Base-by-base conservation (phyloP, 1,140 invertebrate genomes). In the Ceratina japonica region DNA sequence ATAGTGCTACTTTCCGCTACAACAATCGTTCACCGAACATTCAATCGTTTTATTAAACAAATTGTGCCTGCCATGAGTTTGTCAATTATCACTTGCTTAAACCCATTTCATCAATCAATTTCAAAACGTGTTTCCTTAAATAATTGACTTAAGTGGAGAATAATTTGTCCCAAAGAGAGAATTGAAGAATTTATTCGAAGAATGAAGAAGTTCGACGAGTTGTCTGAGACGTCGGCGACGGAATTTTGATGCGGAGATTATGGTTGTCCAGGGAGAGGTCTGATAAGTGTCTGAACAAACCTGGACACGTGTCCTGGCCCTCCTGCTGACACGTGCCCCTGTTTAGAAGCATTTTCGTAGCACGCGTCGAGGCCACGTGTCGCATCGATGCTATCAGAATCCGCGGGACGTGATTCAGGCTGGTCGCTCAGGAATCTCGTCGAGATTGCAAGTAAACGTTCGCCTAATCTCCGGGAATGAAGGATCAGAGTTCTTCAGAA, bases 311-410 rank as follows among this genome's bases (percentile, higher is more conserved):
- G 83, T 37, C 76, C 59, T 69, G 59, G 22, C 0, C 24, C 27
- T 44, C 24, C 27, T 49, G 20, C 8, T 82, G 86, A 66, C 89
- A 90, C 89, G 88, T 86, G 89, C 31, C 83, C 31, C n/a, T 87
- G 83, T 90, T 88, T 89, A 79, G 62, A 85, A 71, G 82, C 70
- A 87, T 90, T 44, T 89, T 85, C 18, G 52, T 62, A 72, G 73
- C 75, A 86, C 81, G 74, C 79, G 81, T 70, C 59, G n/a, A n/a
- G 37, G 78, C 27, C 82, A 83, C 88, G 87, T 87, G 87, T 58
- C 84, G 37, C n/a, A 3, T 62, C 12, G 72, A 87, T 86, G 52
- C 49, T 69, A 82, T 87, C 77, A 58, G 37, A 59, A 87, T 84
- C 80, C 77, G 64, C 52, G 22, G 62, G 16, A 76, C 77, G 81